Conservation (phyloP, 2,113 vertebrate genomes). For the Gallinago jamesoni region DNA sequence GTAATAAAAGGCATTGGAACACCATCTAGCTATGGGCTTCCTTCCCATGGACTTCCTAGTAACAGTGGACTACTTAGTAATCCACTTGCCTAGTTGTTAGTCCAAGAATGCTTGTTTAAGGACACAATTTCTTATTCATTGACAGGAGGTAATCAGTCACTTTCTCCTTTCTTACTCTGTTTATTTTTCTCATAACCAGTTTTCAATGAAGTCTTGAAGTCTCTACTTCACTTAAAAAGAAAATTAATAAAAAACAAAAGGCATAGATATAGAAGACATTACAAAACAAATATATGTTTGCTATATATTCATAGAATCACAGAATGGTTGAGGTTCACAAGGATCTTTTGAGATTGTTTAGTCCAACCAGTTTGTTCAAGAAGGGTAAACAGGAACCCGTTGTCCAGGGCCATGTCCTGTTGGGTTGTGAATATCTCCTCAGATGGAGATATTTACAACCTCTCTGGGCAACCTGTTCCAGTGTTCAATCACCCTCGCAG, state of each 20-base stretch:
- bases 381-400: not conserved
- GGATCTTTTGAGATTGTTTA: not conserved
- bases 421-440: not conserved
- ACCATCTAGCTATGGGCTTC: not conserved
- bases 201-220: not conserved
- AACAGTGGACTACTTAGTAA: not conserved
- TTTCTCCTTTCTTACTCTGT: not conserved
- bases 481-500: not conserved
- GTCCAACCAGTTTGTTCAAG: not conserved
- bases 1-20: not conserved
- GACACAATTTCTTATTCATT: not conserved
- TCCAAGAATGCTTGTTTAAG: not conserved
- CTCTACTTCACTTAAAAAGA: not conserved
- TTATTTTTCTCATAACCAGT: not conserved
- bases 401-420: not conserved
- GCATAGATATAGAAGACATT: not conserved
- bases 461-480: not conserved
- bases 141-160: not conserved
- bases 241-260: not conserved
- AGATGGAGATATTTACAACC: not conserved
- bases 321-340: not conserved
- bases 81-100: not conserved
- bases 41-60: not conserved
- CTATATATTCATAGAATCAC: not conserved
- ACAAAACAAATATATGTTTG: not conserved